phyloP scores from a whole-genome alignment of 1,140 invertebrate genomes.

The Mactra quadrangularis region DNA sequence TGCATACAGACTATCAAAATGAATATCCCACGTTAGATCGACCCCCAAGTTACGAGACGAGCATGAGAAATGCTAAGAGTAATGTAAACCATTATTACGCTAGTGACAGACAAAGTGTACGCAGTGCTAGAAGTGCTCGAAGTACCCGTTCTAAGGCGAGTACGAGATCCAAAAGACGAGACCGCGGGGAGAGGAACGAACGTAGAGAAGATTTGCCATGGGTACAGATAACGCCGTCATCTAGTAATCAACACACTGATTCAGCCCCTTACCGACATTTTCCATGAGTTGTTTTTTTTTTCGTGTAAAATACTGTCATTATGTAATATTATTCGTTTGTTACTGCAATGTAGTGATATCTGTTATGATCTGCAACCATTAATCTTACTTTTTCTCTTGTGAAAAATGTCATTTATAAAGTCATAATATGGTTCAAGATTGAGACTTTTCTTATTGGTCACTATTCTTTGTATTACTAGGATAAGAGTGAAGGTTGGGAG shows the following conservation, averaged over 20 bases:
- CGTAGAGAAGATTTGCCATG: slow-evolving; percentile 77
- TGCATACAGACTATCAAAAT: slow-evolving; percentile 26
- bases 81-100: slow-evolving; percentile 71
- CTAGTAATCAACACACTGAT: slow-evolving; percentile 56
- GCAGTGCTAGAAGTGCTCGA: slow-evolving; percentile 73
- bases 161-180: slow-evolving; percentile 65
- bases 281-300: slow-evolving; percentile 64
- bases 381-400: too few relatives aligned
- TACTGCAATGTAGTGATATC: too few relatives aligned
- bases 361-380: too few relatives aligned
- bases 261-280: slow-evolving; percentile 69
- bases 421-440: too few relatives aligned
- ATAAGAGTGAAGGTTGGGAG: too few relatives aligned
- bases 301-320: too few relatives aligned
- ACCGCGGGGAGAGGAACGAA: slow-evolving; percentile 60
- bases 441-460: too few relatives aligned
- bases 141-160: slow-evolving; percentile 68
- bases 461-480: too few relatives aligned
- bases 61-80: slow-evolving; percentile 73
- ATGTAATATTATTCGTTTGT: too few relatives aligned
- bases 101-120: slow-evolving; percentile 76
- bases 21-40: slow-evolving; percentile 69
- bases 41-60: slow-evolving; percentile 79
- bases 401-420: too few relatives aligned
- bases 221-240: slow-evolving; percentile 80